These are phyloP conservation scores for Cyphomyrus plagiostoma DNA, from an alignment of 2,113 vertebrate species.

Conservation along the genomic window DNA sequence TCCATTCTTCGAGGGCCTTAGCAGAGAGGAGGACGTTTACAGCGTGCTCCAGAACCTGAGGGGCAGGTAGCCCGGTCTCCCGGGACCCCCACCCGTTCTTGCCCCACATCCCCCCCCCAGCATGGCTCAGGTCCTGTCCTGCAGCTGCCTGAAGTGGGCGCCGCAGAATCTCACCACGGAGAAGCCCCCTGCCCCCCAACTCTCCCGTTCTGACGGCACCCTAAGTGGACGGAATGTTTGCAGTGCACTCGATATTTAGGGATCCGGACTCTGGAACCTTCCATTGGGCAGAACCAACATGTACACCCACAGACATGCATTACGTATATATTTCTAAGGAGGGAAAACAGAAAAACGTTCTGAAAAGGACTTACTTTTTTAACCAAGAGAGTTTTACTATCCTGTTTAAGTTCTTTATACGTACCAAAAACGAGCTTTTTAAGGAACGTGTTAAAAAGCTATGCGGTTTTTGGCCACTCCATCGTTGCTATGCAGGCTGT, in stretches of 20 bases:
- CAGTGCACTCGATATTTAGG: constrained; percentile 40
- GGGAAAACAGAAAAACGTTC: constrained; percentile 51
- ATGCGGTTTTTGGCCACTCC: constrained; percentile 48
- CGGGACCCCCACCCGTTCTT: constrained; percentile 9
- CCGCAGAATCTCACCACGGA: constrained; percentile 49
- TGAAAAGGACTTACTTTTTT: constrained; percentile 64
- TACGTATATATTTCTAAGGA: constrained; percentile 18
- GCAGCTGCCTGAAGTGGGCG: constrained; percentile 41
- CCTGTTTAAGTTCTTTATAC: constrained; percentile 61
- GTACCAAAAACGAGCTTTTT: constrained; percentile 50
- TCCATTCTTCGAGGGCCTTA: constrained; percentile 98
- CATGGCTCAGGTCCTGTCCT: constrained; percentile 32
- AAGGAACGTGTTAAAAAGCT: constrained; percentile 22
- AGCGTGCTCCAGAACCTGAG: constrained; percentile 86
- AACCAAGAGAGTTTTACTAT: constrained; percentile 47
- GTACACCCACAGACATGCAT: constrained; percentile 20
- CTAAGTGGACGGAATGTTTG: constrained; percentile 38
- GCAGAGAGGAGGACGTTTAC: constrained; percentile 93
- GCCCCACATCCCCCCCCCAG: constrained; percentile 26
- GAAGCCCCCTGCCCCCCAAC: constrained; percentile 12
- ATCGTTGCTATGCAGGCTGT: constrained; percentile 77
- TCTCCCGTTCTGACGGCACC: constrained; percentile 42
- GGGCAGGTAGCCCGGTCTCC: constrained; percentile 78
- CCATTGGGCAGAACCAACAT: constrained; percentile 22
- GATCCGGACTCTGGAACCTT: constrained; percentile 45